These are phyloP conservation scores for Trichonephila clavipes DNA, from an alignment of 1,140 invertebrate genomes.

Conservation along the genomic window DNA sequence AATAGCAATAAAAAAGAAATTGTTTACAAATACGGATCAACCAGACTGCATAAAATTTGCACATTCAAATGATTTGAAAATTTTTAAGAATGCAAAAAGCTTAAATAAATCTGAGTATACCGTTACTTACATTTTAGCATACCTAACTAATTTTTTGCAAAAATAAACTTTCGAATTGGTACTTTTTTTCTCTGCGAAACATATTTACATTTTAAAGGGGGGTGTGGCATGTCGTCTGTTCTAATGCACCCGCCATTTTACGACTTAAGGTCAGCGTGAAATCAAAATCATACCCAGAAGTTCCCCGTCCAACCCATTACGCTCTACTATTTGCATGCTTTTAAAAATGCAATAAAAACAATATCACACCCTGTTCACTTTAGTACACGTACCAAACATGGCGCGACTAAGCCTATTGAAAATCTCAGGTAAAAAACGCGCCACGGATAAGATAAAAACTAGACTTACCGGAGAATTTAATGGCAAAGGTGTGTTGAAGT, in stretches of 20 bases:
- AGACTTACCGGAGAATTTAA: conserved; percentile 44
- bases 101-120: background rate
- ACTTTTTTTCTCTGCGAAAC: conserved; percentile 10
- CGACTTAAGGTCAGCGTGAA: background rate
- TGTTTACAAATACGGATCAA: background rate
- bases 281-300: background rate
- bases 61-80: background rate
- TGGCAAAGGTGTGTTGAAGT: background rate
- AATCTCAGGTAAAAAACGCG: conserved; percentile 70
- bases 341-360: background rate
- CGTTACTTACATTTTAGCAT: background rate
- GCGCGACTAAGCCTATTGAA: conserved; percentile 68
- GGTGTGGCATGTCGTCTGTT: conserved; percentile 58
- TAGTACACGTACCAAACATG: conserved; percentile 73
- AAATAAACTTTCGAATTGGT: background rate
- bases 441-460: conserved; percentile 4
- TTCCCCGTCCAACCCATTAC: background rate
- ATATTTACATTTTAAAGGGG: conserved; percentile 68
- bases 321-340: background rate
- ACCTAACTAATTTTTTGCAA: background rate
- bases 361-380: conserved; percentile 38
- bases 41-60: background rate
- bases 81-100: background rate
- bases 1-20: no score
- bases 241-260: conserved; percentile 29